Base-by-base conservation (phyloP, 2,113 vertebrate species). In the Neolamprologus tretocephalus region DNA sequence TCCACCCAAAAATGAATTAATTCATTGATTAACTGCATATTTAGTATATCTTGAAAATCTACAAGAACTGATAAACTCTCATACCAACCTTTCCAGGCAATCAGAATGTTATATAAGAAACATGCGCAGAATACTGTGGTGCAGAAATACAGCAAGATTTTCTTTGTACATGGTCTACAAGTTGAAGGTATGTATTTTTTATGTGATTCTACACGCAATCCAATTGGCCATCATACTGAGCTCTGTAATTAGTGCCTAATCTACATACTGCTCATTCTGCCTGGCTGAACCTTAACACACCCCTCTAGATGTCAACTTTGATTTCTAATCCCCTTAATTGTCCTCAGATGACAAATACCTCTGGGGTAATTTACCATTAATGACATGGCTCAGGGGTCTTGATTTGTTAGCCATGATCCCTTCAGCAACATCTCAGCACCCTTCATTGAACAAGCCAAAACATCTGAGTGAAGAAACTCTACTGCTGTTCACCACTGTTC, bases 331-430 rank as follows among this genome's bases (percentile, higher is more conserved):
- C 82, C 35, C n/a, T 86, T 95, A 94, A 95, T 94, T 90, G 57
- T 88, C 90, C 80, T 93, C 91, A 93, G 93, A 89, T 96, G 94
- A 92, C 92, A 94, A 94, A 95, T 92, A 68, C 88, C 89, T 86
- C 86, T 66, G 81, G 55, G 78, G 90, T 92, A 94, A 94, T 93
- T 95, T 93, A 84, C 63, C 83, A 35, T 91, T 88, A 92, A 94
- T 90, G 88, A 63, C 80, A 78, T 33, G 45, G 79, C 82, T 95
- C 58, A 85, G 57, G 61, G 83, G 86, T 91, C 90, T 89, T 73
- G 80, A 84, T 42, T 89, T 88, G 80, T 87, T 87, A 90, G 85
- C 80, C 83, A 90, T 81, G 85, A 89, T 89, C 84, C 68, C 63
- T 86, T 91, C 84, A 89, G 78, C 80, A 80, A 84, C 86, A 93